Percentiles rank a stretch among this genome's conserved stretches.
These are phyloP conservation scores for Ethmia dodecea DNA, from an alignment of 2,888 invertebrate genomes.

Conservation along the genomic window DNA sequence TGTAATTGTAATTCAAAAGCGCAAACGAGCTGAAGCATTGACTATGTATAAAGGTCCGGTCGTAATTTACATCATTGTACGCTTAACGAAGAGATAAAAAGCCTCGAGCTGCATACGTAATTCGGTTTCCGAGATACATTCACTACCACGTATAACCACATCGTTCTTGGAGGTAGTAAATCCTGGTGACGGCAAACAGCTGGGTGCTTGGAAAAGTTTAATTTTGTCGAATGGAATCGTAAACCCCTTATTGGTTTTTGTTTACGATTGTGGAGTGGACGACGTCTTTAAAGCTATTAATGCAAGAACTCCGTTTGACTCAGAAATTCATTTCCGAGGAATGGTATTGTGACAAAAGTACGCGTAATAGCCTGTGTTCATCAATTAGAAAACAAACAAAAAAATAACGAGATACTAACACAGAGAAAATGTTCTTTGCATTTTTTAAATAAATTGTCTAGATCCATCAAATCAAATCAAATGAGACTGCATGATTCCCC, in stretches of 20 bases:
- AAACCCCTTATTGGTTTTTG: constrained; percentile 64
- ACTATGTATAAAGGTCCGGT: constrained; percentile 24
- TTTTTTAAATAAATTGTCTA: too few relatives aligned
- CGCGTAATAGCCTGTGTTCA: too few relatives aligned
- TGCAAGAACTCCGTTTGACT: constrained; percentile 22
- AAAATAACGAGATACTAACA: too few relatives aligned
- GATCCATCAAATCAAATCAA: too few relatives aligned
- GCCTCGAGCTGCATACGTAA: neutral
- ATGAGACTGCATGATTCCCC: too few relatives aligned
- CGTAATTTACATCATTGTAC: constrained; percentile 18
- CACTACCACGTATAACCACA: constrained; percentile 13
- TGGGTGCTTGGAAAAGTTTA: constrained; percentile 66
- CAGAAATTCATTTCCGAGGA: neutral
- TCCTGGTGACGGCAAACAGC: constrained; percentile 47
- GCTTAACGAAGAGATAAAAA: constrained; percentile 8
- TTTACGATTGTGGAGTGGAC: constrained; percentile 57
- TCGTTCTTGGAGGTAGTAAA: constrained; percentile 35
- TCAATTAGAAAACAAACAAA: too few relatives aligned
- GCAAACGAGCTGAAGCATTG: constrained; percentile 19
- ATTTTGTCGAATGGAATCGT: constrained; percentile 68
- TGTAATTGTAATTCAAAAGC: constrained; percentile 25
- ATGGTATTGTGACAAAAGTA: neutral
- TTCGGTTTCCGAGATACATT: neutral
- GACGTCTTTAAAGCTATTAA: constrained; percentile 40
- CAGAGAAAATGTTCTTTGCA: too few relatives aligned